Base-by-base conservation (phyloP, 2,888 invertebrate genomes). In the Plagodis dolabraria region DNA sequence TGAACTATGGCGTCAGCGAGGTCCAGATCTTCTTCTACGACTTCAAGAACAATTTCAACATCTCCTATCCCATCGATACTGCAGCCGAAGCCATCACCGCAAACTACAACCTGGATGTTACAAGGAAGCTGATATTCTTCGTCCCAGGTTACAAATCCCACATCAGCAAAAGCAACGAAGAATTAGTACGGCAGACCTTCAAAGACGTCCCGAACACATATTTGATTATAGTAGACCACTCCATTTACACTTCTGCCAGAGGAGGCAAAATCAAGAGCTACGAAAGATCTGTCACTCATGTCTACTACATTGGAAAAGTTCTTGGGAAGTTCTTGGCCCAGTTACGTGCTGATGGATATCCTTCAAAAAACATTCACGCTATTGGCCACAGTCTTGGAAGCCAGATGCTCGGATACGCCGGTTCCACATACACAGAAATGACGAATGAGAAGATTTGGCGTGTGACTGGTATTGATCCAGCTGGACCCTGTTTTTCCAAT, bases 401-500 rank as follows among this genome's bases (percentile, higher is more conserved):
- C 34, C 92, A 92, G 57, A 91, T 92, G 71, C 68, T 91, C 0
- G 89, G 86, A 0, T 79, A 81, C 33, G 76, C 82, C 2, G 92
- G 89, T 0, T 70, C 74, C 0, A 74, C 62, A 0, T 92, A 86
- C 69, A 80, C 62, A 4, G 80, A 86, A 46, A 38, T 67, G n/a
- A 90, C 89, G 0, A 73, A 72, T 0, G 86, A 89, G 53, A 89
- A 86, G 51, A 64, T 92, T 6, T 82, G 83, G 81, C 78, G 87
- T 22, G 74, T 91, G 0, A 91, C 92, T 0, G 92, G 85, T 0
- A 74, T 92, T 4, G 92, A 92, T 64, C 92, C 92, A 10, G 92
- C 92, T 0, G 92, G 92, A 0, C 92, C 92, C 34, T 92, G 92
- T 67, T 92, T 91, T 52, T 87, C 90, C 0, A 90, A 91, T 63